These are phyloP conservation scores for Brachionus sp. DNA, from an alignment of 1,140 invertebrate genomes.

Conservation along the genomic window DNA sequence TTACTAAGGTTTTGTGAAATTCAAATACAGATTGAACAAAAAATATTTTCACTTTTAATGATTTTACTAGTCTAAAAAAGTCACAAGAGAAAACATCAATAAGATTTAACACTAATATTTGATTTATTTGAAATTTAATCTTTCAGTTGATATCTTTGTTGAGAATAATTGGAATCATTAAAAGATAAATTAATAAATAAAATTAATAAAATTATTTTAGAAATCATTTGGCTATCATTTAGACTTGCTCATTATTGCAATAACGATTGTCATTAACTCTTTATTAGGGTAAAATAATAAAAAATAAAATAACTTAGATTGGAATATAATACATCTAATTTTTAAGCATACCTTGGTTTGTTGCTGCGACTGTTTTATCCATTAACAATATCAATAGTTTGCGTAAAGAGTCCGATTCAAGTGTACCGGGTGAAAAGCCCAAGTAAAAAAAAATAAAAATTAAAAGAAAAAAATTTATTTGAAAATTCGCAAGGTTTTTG, in stretches of 20 bases:
- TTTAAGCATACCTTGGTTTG: conserved; percentile 77
- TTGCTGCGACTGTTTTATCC: conserved; percentile 92
- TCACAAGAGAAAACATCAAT: too few species aligned
- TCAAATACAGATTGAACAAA: too few species aligned
- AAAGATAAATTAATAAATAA: background rate
- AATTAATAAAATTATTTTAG: conserved; percentile 47
- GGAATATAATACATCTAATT: background rate
- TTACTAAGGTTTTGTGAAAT: too few species aligned
- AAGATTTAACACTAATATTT: too few species aligned
- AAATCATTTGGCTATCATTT: conserved; percentile 97
- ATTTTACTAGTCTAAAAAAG: too few species aligned
- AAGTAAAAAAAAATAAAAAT: conserved; percentile 60
- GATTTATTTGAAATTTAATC: too few species aligned
- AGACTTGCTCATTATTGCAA: conserved; percentile 83
- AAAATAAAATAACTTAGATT: background rate
- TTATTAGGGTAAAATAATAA: conserved; percentile 68
- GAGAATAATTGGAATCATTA: too few species aligned
- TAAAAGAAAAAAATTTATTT: background rate
- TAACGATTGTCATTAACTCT: conserved; percentile 85
- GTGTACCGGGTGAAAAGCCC: conserved; percentile 94
- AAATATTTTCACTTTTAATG: too few species aligned
- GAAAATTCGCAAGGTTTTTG: conserved; percentile 60
- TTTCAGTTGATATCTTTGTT: too few species aligned
- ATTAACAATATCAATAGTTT: conserved; percentile 98
- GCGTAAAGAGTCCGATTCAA: conserved; percentile 89